Evolutionary conservation across 1,140 invertebrate genomes (phyloP).

Genomic region (Hypothenemus hampei): DNA sequence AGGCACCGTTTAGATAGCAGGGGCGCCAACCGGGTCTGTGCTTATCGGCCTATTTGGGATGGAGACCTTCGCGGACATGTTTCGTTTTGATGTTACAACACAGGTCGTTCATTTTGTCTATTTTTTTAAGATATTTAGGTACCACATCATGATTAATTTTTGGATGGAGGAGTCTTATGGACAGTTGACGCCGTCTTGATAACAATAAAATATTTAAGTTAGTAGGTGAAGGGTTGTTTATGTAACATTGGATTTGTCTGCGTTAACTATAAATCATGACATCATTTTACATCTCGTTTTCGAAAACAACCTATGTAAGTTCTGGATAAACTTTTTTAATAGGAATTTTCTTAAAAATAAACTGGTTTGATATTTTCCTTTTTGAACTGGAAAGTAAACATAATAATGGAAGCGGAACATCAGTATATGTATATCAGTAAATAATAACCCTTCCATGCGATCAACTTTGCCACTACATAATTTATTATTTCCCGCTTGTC

Average conservation of each 20-base stretch:
- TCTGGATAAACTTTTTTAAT: not conserved
- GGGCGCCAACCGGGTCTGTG: conserved; percentile 34
- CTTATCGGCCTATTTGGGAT: conserved; percentile 8
- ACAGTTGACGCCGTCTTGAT: no score
- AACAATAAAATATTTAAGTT: no score
- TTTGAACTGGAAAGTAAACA: not conserved
- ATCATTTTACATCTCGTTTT: not conserved
- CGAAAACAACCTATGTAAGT: not conserved
- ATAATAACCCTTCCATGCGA: not conserved
- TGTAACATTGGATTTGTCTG: not conserved
- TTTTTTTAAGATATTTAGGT: no score
- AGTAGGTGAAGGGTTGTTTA: not conserved
- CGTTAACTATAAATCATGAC: not conserved
- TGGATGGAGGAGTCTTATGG: no score
- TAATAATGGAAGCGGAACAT: not conserved
- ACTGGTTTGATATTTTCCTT: not conserved
- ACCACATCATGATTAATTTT: no score
- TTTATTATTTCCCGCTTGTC: not conserved
- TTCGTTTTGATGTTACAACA: conserved; percentile 4
- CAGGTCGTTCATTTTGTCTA: no score
- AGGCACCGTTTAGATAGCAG: conserved; percentile 40
- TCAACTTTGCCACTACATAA: not conserved
- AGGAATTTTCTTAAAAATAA: not conserved
- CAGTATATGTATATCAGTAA: not conserved
- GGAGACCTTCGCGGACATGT: conserved; percentile 1